Base-by-base conservation (phyloP, 2,113 vertebrate genomes). In the Clarias gariepinus region DNA sequence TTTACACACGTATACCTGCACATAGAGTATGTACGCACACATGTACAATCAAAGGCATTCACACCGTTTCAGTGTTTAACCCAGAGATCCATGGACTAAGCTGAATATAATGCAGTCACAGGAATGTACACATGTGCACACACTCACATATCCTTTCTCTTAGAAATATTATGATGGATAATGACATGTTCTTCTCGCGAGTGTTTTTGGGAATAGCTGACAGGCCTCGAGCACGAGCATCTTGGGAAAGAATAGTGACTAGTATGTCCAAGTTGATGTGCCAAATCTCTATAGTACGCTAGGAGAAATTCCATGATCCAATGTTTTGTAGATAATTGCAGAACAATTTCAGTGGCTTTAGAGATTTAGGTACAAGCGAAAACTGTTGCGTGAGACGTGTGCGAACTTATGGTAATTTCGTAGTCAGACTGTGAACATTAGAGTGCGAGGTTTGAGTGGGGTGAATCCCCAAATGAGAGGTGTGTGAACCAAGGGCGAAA, bases 131-230 rank as follows among this genome's bases (percentile, higher is more conserved):
- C 68, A 36, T 47, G n/a, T 61, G 23, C 86, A 87, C 7, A 25
- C 74, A n/a, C 28, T 36, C 36, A 57, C 13, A 47, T 25, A 66
- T 71, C 55, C 30, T 74, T 84, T 84, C 73, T 3, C 30, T 84
- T 76, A 11, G 33, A 21, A 74, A 57, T 77, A 85, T 85, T 85
- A 58, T 85, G 58, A 85, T 53, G 41, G 30, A 60, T 80, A 33
- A 66, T 79, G n/a, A 63, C n/a, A 77, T 64, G 41, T 76, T 85
- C 15, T 76, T 84, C 12, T 84, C 57, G 28, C 18, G 57, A 61
- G 23, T 78, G 52, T 60, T 64, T 15, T 79, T 33, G 4, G 55
- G 58, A 78, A 60, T 61, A 53, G n/a, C 11, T 10, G 73, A 66
- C 41, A 19, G 47, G 61, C 84, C 76, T 23, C 21, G 23, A 85